A percentile compares a stretch with the other conserved stretches of the same genome.
These are phyloP conservation scores for Adineta ricciae DNA, from an alignment of 2,888 invertebrate species.

Conservation along the genomic window DNA sequence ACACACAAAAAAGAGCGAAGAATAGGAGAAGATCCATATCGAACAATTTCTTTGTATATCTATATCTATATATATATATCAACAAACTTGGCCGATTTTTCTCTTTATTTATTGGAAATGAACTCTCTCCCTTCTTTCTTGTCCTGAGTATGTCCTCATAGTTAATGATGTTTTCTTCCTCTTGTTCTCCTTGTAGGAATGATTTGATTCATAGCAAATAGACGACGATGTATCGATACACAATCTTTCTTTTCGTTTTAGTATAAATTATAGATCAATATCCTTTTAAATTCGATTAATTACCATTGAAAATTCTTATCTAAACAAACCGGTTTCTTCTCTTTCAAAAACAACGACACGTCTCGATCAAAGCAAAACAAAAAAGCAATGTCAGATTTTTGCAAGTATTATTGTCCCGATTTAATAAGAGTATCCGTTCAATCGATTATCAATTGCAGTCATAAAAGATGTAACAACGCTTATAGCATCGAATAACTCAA, in stretches of 20 bases:
- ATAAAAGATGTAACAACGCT: background rate
- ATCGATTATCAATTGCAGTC: background rate
- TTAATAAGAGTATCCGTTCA: background rate
- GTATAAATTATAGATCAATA: background rate
- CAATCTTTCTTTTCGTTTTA: background rate
- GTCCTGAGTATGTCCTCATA: background rate
- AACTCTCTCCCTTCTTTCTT: background rate
- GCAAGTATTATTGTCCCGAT: background rate
- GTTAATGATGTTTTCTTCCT: background rate
- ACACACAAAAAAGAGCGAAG: no score
- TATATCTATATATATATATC: background rate
- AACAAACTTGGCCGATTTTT: background rate
- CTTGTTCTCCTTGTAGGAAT: background rate
- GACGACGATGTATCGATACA: background rate
- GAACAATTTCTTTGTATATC: background rate
- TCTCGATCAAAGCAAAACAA: background rate
- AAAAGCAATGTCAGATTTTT: background rate
- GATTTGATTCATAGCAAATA: background rate
- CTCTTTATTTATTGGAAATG: background rate
- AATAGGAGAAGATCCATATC: background rate
- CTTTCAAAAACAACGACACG: background rate
- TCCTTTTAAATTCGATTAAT: background rate
- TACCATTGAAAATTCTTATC: background rate
- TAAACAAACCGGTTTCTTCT: background rate
- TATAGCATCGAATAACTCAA: background rate